phyloP scores from a whole-genome alignment of 2,888 invertebrate species.

The Drosophila mimica region DNA sequence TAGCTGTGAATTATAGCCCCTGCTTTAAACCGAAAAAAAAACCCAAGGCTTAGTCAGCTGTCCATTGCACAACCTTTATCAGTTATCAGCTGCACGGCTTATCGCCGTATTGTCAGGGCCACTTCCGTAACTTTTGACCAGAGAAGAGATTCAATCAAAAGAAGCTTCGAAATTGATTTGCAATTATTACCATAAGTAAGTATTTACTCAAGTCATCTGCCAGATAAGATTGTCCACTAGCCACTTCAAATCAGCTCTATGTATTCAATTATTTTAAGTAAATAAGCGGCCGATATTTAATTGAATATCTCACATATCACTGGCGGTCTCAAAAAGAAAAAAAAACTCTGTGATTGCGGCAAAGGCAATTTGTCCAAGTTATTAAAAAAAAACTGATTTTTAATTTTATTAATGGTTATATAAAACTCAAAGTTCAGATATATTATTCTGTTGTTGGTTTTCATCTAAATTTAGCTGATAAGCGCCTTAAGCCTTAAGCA shows the following conservation, averaged over 20 bases:
- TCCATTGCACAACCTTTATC: constrained; percentile 12
- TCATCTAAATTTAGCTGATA: constrained; percentile 26
- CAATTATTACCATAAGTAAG: constrained; percentile 45
- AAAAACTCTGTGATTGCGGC: constrained; percentile 66
- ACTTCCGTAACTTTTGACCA: constrained; percentile 39
- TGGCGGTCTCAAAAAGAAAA: constrained; percentile 19
- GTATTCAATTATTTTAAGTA: constrained; percentile 52
- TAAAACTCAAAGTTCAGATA: constrained; percentile 56
- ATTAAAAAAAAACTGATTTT: constrained; percentile 44
- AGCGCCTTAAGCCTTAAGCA: not conserved
- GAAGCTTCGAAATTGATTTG: constrained; percentile 23
- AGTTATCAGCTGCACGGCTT: constrained; percentile 26
- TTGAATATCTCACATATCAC: constrained; percentile 53
- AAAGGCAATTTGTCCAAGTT: constrained; percentile 56
- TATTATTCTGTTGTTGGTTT: not conserved
- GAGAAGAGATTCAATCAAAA: constrained; percentile 22
- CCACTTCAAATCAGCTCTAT: constrained; percentile 53
- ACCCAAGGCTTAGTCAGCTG: constrained; percentile 20
- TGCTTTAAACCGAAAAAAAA: not conserved
- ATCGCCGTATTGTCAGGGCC: constrained; percentile 31
- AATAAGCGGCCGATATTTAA: constrained; percentile 52
- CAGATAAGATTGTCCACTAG: constrained; percentile 43
- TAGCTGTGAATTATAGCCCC: constrained; percentile 30
- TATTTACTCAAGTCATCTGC: constrained; percentile 50
- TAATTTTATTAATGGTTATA: constrained; percentile 19